A percentile compares a stretch with the other conserved stretches of the same genome.
phyloP scores from a whole-genome alignment of 2,888 invertebrate genomes.

The Cantharis rustica region DNA sequence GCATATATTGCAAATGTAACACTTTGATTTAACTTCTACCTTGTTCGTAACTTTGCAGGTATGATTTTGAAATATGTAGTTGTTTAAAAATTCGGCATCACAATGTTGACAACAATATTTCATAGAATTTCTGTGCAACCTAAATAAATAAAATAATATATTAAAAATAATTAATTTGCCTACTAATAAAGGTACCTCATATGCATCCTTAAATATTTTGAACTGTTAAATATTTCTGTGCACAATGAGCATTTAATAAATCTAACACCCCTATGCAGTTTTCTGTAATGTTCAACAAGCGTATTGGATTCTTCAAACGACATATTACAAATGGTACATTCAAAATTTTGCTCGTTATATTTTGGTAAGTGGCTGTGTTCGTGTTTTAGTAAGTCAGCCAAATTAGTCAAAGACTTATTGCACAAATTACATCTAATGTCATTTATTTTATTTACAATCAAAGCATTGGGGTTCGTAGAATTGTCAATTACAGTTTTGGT shows the following conservation, averaged over 20 bases:
- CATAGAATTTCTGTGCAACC: background rate
- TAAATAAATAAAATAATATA: background rate
- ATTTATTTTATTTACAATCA: background rate
- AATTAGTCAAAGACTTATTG: background rate
- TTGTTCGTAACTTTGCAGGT: background rate
- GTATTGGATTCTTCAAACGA: background rate
- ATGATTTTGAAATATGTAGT: background rate
- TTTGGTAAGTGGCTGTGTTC: background rate
- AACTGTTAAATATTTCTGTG: background rate
- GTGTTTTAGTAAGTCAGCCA: background rate
- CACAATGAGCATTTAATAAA: conserved; percentile 2
- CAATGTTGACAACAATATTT: background rate
- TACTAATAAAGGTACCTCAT: background rate
- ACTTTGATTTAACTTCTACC: background rate
- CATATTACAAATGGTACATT: conserved; percentile 1
- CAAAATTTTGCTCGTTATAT: background rate
- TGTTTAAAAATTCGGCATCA: background rate
- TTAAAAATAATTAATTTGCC: background rate
- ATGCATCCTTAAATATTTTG: background rate
- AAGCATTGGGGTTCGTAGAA: background rate
- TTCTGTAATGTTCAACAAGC: background rate
- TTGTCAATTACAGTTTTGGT: background rate
- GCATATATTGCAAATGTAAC: background rate
- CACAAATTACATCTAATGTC: background rate
- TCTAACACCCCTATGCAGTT: background rate